Evolutionary conservation across 2,113 vertebrate species (phyloP).

Genomic region (Chlorodrepanis virens): DNA sequence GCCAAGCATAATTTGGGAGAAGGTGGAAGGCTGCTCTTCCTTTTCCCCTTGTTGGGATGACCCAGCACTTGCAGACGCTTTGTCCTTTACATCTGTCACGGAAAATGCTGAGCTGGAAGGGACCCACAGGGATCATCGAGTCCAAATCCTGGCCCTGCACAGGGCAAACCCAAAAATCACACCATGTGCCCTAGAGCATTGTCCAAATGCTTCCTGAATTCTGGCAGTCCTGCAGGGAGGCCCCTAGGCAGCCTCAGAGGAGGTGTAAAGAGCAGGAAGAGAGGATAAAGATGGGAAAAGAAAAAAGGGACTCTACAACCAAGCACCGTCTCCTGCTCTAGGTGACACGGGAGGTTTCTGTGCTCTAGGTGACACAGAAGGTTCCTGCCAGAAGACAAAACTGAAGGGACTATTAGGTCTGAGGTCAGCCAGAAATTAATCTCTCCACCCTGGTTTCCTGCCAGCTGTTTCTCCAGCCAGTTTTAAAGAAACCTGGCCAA

Average conservation of each 20-base stretch:
- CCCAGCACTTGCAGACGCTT: background rate
- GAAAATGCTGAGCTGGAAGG: background rate
- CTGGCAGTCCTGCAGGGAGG: background rate
- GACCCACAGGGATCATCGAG: background rate
- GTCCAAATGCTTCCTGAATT: background rate
- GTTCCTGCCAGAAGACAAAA: background rate
- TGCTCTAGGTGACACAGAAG: background rate
- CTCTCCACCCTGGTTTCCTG: background rate
- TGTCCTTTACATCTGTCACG: background rate
- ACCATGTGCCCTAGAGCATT: background rate
- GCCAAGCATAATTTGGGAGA: background rate
- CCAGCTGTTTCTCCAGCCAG: background rate
- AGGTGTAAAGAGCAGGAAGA: background rate
- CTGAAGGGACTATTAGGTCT: background rate
- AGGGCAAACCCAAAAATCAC: background rate
- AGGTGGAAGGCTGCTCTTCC: constrained; percentile 4
- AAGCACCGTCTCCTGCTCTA: background rate
- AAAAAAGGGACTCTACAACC: background rate
- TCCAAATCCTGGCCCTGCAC: background rate
- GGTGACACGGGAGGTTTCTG: background rate
- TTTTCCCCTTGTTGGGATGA: background rate
- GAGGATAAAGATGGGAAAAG: background rate
- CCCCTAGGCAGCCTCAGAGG: background rate
- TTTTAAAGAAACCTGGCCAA: background rate
- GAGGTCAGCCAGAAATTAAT: background rate